Conservation (phyloP, 2,888 invertebrate species). For the Acheta domesticus region DNA sequence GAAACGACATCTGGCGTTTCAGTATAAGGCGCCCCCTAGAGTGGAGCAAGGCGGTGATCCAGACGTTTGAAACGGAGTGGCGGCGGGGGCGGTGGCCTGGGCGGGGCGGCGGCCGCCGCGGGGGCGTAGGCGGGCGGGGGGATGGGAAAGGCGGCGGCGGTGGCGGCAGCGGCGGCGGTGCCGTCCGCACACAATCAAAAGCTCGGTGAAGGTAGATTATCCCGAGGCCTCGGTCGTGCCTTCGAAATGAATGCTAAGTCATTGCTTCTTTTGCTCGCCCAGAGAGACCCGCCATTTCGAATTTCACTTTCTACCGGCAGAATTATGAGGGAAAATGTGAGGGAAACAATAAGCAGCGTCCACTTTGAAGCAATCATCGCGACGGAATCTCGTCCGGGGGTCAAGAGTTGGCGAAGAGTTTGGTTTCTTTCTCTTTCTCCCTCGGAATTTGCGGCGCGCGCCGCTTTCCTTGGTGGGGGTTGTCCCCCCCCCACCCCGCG, state of each 20-base stretch:
- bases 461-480: background rate
- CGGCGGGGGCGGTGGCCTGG: background rate
- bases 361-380: slow-evolving; percentile 8
- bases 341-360: slow-evolving; percentile 5
- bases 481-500: background rate
- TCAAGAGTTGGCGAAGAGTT: background rate
- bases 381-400: background rate
- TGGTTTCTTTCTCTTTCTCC: background rate
- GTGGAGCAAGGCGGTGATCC: too few species aligned
- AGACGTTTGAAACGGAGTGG: background rate
- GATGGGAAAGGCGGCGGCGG: background rate
- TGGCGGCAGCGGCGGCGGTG: background rate
- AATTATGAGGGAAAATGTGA: slow-evolving; percentile 18
- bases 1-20: too few species aligned
- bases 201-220: slow-evolving; percentile 18
- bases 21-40: too few species aligned
- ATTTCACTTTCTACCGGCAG: slow-evolving; percentile 18
- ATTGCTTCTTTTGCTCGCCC: background rate
- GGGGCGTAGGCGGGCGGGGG: background rate
- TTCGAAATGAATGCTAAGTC: slow-evolving; percentile 1
- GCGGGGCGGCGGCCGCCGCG: background rate
- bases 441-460: background rate
- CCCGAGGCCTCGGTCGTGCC: background rate
- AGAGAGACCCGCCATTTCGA: background rate
- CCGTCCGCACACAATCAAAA: background rate